Evolutionary conservation across 2,797 vertebrate genomes (phyloP).

Genomic region (Lacerta viridis): DNA sequence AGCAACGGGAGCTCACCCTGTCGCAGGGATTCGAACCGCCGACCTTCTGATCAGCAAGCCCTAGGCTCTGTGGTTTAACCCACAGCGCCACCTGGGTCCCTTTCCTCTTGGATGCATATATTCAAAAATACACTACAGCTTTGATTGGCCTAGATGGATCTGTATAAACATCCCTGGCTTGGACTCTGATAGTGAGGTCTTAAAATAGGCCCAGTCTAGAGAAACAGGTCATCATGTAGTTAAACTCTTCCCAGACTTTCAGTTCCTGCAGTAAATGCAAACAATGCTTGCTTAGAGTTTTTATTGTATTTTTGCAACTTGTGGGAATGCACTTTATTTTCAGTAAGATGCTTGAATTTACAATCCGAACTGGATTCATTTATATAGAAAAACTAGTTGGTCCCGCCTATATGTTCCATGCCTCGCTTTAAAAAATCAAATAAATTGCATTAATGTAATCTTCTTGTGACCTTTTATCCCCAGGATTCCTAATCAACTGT

Average conservation of each 20-base stretch:
- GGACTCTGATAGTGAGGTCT: neutral
- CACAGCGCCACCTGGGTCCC: too few species aligned
- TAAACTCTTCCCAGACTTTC: neutral
- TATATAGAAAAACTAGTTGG: neutral
- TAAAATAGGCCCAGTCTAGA: neutral
- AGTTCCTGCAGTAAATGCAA: too few species aligned
- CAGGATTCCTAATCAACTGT: conserved; percentile 38
- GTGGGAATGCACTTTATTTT: neutral
- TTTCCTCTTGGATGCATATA: neutral
- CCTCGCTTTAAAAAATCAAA: conserved; percentile 52
- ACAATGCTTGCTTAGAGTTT: neutral
- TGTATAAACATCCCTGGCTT: neutral
- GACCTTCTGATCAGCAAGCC: too few species aligned
- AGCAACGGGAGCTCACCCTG: too few species aligned
- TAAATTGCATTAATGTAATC: conserved; percentile 42
- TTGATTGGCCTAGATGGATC: neutral
- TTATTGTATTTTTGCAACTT: conserved; percentile 3
- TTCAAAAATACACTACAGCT: neutral
- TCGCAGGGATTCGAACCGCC: too few species aligned
- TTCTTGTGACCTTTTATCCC: conserved; percentile 37
- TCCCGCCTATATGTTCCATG: neutral
- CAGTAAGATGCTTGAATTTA: neutral
- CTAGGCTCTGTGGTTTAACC: too few species aligned
- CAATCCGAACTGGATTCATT: neutral
- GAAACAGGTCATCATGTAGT: neutral